Percentiles rank a stretch among this genome's conserved stretches.
phyloP scores from a whole-genome alignment of 2,888 invertebrate genomes.

The Calameuta filiformis region DNA sequence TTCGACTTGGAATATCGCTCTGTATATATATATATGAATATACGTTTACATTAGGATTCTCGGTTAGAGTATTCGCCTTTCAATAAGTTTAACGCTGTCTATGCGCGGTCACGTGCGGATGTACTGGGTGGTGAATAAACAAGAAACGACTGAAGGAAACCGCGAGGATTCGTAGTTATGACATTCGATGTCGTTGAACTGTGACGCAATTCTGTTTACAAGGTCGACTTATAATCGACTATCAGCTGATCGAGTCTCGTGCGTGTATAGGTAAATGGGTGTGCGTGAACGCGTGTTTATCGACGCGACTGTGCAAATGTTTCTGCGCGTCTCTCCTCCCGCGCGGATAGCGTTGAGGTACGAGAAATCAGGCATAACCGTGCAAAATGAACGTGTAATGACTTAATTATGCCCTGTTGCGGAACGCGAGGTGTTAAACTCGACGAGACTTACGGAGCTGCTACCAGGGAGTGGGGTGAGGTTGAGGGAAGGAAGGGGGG shows the following conservation, averaged over 20 bases:
- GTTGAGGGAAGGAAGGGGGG: conserved; percentile 16
- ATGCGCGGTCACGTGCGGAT: not conserved
- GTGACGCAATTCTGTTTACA: not conserved
- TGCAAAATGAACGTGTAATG: conserved; percentile 47
- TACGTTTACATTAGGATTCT: not conserved
- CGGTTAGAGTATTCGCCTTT: not conserved
- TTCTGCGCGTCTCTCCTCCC: not conserved
- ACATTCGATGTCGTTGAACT: not conserved
- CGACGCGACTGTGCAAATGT: not conserved
- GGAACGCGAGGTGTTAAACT: conserved; percentile 41
- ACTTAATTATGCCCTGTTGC: conserved; percentile 49
- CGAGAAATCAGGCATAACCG: conserved; percentile 42
- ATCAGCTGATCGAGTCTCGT: conserved; percentile 16
- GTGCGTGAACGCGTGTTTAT: not conserved
- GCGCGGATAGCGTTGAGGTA: not conserved
- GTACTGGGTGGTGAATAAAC: not conserved
- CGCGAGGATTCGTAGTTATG: not conserved
- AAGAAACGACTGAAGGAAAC: not conserved
- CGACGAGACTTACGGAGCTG: not conserved
- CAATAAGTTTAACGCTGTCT: not conserved
- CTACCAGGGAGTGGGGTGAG: conserved; percentile 17
- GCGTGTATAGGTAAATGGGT: conserved; percentile 24
- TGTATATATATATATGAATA: not conserved
- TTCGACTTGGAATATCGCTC: not conserved
- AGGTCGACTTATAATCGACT: not conserved